A percentile compares a stretch with the other conserved stretches of the same genome.
Conservation (phyloP, 2,888 invertebrate genomes). For the Xylota sylvarum region DNA sequence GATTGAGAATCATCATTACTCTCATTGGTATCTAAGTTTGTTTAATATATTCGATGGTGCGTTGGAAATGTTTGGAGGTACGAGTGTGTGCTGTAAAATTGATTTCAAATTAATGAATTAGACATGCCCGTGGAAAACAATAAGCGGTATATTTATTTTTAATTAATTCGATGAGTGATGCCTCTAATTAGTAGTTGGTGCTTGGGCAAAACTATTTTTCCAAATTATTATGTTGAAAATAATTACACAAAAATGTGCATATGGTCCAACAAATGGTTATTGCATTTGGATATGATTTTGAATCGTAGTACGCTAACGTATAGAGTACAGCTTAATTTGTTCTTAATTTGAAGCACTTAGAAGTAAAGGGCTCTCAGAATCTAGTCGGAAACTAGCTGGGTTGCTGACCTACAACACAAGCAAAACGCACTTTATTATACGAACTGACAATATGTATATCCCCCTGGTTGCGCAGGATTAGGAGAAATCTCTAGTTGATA, state of each 20-base stretch:
- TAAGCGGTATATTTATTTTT: constrained; percentile 19
- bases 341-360: neutral
- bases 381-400: too few species aligned
- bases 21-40: neutral
- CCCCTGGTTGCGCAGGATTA: too few species aligned
- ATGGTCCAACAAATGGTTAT: neutral
- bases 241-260: neutral
- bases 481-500: too few species aligned
- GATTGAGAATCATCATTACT: neutral
- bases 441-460: too few species aligned
- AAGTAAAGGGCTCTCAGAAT: too few species aligned
- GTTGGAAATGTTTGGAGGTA: neutral
- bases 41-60: neutral
- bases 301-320: neutral
- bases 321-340: neutral
- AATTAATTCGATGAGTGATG: constrained; percentile 33
- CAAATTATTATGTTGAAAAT: neutral
- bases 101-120: constrained; percentile 25
- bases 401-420: too few species aligned
- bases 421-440: too few species aligned
- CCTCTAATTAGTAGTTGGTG: constrained; percentile 4
- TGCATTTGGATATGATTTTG: neutral
- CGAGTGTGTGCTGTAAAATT: constrained; percentile 12
- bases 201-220: neutral
- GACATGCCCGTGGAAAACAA: constrained; percentile 7